A percentile compares a stretch with the other conserved stretches of the same genome.
phyloP scores from a whole-genome alignment of 1,140 invertebrate species.

The Theocolax elegans region DNA sequence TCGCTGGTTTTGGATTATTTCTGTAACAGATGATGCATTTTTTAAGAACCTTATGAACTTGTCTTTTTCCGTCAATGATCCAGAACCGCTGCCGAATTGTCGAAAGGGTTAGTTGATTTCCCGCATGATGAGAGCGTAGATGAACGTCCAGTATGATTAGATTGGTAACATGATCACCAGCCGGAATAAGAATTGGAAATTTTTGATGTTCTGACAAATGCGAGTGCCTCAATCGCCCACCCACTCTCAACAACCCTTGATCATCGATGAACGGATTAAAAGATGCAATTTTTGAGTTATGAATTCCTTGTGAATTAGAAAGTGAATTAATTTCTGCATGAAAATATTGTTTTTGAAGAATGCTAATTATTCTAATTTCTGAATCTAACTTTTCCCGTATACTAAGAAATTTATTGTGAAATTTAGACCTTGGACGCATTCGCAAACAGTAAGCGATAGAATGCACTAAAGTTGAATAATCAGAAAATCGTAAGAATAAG shows the following conservation, averaged over 20 bases:
- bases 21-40: too few species aligned
- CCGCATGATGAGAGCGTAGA: conserved; percentile 51
- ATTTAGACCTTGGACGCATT: neutral
- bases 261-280: conserved; percentile 55
- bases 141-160: conserved; percentile 34
- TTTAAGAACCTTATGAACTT: conserved; percentile 31
- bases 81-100: conserved; percentile 40
- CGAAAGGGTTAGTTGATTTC: conserved; percentile 43
- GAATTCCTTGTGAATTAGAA: neutral
- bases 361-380: neutral
- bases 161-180: conserved; percentile 38
- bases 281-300: neutral
- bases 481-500: neutral
- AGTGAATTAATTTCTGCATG: neutral
- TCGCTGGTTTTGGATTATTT: conserved; percentile 22
- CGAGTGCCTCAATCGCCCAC: conserved; percentile 54
- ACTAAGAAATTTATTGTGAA: neutral
- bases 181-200: conserved; percentile 56
- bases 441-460: neutral
- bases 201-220: conserved; percentile 48
- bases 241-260: conserved; percentile 56
- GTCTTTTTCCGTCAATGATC: conserved; percentile 41
- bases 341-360: neutral
- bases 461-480: neutral
- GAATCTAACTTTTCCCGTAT: neutral